These are phyloP conservation scores for Maniola jurtina DNA, from an alignment of 1,140 invertebrate species.

Conservation along the genomic window DNA sequence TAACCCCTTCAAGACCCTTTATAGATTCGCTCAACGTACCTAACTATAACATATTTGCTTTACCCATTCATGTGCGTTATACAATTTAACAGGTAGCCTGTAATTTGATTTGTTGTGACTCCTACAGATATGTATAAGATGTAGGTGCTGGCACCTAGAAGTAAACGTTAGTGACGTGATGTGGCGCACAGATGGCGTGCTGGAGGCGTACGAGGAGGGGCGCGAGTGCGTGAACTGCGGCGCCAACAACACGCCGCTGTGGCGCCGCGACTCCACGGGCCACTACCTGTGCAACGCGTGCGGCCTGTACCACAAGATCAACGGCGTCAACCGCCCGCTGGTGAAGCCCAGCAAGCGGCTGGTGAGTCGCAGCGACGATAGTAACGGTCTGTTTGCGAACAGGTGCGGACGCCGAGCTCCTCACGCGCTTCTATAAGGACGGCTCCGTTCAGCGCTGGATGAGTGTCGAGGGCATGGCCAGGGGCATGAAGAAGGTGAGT, in stretches of 20 bases:
- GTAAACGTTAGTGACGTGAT: slow-evolving; percentile 22
- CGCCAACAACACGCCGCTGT: slow-evolving; percentile 96
- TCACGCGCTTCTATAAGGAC: slow-evolving; percentile 75
- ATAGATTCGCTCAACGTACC: no score
- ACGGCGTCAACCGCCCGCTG: slow-evolving; percentile 94
- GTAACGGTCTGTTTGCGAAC: slow-evolving; percentile 54
- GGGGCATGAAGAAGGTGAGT: slow-evolving; percentile 78
- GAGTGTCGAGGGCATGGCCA: slow-evolving; percentile 74
- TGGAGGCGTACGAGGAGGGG: slow-evolving; percentile 92
- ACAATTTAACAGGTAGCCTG: no score
- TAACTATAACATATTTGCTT: no score
- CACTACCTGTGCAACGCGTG: slow-evolving; percentile 99
- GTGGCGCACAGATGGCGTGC: slow-evolving; percentile 82
- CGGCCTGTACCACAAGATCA: slow-evolving; percentile 97
- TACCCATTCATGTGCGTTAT: no score
- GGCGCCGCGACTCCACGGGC: slow-evolving; percentile 96
- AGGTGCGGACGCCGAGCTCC: slow-evolving; percentile 75
- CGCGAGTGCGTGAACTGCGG: slow-evolving; percentile 98
- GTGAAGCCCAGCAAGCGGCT: slow-evolving; percentile 94
- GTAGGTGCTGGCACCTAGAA: no score
- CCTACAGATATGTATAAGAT: no score
- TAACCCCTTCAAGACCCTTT: no score
- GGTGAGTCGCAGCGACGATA: slow-evolving; percentile 80
- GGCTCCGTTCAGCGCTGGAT: slow-evolving; percentile 75
- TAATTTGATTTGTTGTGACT: no score